Evolutionary conservation across 2,888 invertebrate genomes (phyloP).

Genomic region (Arge pagana): DNA sequence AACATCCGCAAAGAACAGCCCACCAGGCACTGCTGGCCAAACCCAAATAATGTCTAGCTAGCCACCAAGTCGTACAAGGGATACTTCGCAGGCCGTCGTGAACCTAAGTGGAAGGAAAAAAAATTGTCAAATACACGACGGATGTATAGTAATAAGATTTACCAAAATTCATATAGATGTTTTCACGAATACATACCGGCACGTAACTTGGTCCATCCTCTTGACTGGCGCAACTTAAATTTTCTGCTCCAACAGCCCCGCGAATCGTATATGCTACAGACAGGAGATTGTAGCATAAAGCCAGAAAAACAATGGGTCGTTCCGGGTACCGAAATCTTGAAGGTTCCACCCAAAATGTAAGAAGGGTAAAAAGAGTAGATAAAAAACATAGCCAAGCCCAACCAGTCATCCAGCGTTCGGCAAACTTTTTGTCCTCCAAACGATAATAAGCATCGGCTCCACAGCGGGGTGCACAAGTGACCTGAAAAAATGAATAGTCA

Average conservation of each 20-base stretch:
- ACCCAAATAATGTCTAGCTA: conserved; percentile 77
- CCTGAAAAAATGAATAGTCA: conserved; percentile 42
- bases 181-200: conserved; percentile 38
- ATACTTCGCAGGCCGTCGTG: conserved; percentile 60
- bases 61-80: conserved; percentile 76
- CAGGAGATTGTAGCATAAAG: conserved; percentile 83
- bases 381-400: conserved; percentile 79
- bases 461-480: conserved; percentile 65
- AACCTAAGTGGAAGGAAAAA: conserved; percentile 33
- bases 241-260: conserved; percentile 63
- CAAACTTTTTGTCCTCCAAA: conserved; percentile 69
- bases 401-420: conserved; percentile 76
- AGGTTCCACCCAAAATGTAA: conserved; percentile 89
- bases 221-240: conserved; percentile 54
- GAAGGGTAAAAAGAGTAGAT: conserved; percentile 80
- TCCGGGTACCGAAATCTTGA: conserved; percentile 91
- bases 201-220: conserved; percentile 57
- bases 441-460: conserved; percentile 72
- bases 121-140: not conserved
- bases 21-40: conserved; percentile 85
- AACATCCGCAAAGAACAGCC: conserved; percentile 84
- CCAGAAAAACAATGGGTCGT: conserved; percentile 86
- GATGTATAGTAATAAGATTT: not conserved
- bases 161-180: not conserved
- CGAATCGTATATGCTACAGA: conserved; percentile 76